Evolutionary conservation across 2,113 vertebrate species (phyloP).

Genomic region (Eclectus roratus): DNA sequence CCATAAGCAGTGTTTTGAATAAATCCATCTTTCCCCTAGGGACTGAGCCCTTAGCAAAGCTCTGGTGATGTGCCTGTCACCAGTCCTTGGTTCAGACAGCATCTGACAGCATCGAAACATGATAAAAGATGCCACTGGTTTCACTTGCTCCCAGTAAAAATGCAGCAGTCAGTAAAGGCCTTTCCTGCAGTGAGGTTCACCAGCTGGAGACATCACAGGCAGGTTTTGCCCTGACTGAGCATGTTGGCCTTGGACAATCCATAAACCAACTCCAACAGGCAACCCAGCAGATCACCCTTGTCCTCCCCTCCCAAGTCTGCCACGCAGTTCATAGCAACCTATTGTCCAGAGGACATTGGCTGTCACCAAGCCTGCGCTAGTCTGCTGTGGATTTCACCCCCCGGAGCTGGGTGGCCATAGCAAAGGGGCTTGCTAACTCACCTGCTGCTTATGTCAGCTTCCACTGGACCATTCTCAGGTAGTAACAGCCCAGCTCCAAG

Average conservation of each 20-base stretch:
- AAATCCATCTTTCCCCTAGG: not conserved
- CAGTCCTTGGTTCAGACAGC: not conserved
- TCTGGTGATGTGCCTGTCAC: rapidly evolving
- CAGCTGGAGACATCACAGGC: not conserved
- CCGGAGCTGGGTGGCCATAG: conserved; percentile 54
- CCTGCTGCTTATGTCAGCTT: conserved; percentile 67
- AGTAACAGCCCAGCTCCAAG: not conserved
- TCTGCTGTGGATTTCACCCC: conserved; percentile 39
- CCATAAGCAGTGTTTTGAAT: no score
- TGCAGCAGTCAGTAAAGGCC: not conserved
- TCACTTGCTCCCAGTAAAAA: not conserved
- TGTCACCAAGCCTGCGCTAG: conserved; percentile 71
- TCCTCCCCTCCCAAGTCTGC: conserved; percentile 31
- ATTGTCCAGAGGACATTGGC: conserved; percentile 58
- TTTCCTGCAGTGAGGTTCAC: not conserved
- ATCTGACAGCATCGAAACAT: not conserved
- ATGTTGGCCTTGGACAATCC: not conserved
- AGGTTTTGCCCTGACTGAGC: not conserved
- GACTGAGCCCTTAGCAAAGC: not conserved
- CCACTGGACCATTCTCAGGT: conserved; percentile 59
- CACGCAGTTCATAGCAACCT: conserved; percentile 71
- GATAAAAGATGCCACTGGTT: not conserved
- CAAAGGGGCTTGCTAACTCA: conserved; percentile 66
- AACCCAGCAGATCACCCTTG: not conserved
- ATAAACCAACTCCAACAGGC: not conserved